phyloP scores from a whole-genome alignment of 37 sponge, comb jelly and placozoan species.

The Spongia lamella region DNA sequence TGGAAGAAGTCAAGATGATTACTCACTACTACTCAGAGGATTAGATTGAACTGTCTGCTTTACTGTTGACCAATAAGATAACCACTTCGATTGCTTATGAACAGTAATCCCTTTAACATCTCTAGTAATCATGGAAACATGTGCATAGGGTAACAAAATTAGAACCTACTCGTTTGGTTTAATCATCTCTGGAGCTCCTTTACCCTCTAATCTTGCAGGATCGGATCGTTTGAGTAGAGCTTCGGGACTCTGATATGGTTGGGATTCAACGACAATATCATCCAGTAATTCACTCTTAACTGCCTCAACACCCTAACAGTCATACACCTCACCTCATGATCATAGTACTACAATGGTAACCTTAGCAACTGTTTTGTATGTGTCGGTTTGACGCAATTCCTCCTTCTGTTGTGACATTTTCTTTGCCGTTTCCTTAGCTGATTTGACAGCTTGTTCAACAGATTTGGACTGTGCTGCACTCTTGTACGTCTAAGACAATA shows the following conservation, averaged over 20 bases:
- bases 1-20: background rate
- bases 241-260: constrained; percentile 69
- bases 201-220: background rate
- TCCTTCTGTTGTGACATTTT: constrained; percentile 44
- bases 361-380: constrained; percentile 47
- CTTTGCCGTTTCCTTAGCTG: constrained; percentile 58
- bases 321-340: background rate
- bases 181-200: background rate
- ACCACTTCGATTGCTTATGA: constrained; percentile 72
- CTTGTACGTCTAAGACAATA: background rate
- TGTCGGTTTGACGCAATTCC: constrained; percentile 57
- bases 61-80: constrained; percentile 54
- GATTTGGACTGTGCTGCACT: background rate
- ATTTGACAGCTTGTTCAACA: constrained; percentile 17
- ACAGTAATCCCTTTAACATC: constrained; percentile 54
- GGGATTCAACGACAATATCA: constrained; percentile 67
- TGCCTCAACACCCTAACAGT: constrained; percentile 47
- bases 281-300: constrained; percentile 79
- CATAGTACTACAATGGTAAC: constrained; percentile 7
- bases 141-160: background rate
- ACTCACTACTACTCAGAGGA: constrained; percentile 73
- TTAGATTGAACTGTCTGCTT: constrained; percentile 56
- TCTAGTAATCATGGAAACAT: constrained; percentile 1
- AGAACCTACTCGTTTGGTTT: constrained; percentile 3
- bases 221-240: background rate